Evolutionary conservation across 2,113 vertebrate species (phyloP).

Genomic region (Hippocampus abdominalis): DNA sequence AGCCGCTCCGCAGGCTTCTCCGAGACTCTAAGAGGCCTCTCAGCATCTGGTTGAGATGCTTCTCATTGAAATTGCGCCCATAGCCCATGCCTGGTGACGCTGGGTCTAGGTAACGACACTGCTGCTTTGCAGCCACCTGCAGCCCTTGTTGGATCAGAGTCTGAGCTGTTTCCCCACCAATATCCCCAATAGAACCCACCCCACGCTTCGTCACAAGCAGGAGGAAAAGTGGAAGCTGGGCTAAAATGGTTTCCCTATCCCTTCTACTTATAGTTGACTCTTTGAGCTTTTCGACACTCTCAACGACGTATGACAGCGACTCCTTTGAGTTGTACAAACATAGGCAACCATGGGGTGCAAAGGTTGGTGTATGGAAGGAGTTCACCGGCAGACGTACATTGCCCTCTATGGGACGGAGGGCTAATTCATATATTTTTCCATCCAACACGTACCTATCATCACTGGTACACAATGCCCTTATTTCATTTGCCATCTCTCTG

Average conservation of each 20-base stretch:
- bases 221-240: conserved; percentile 81
- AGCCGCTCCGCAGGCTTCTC: conserved; percentile 74
- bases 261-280: conserved; percentile 81
- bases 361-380: conserved; percentile 92
- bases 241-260: conserved; percentile 81
- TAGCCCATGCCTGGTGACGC: conserved; percentile 85
- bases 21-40: conserved; percentile 84
- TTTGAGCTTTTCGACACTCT: conserved; percentile 89
- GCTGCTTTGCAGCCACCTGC: conserved; percentile 85
- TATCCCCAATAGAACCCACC: conserved; percentile 77
- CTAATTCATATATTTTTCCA: conserved; percentile 89
- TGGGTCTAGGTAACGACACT: conserved; percentile 86
- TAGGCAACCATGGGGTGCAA: conserved; percentile 91
- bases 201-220: conserved; percentile 89
- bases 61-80: conserved; percentile 87
- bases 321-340: conserved; percentile 98
- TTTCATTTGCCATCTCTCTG: conserved; percentile 92
- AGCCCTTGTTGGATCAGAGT: conserved; percentile 89
- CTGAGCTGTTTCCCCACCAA: conserved; percentile 88
- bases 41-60: conserved; percentile 86
- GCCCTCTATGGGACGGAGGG: conserved; percentile 90
- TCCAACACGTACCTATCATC: conserved; percentile 91
- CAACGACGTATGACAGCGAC: conserved; percentile 88
- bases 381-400: conserved; percentile 95
- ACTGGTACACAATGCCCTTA: conserved; percentile 88